phyloP scores from a whole-genome alignment of 2,888 invertebrate genomes.

The Mongoloraphidia duomilia region DNA sequence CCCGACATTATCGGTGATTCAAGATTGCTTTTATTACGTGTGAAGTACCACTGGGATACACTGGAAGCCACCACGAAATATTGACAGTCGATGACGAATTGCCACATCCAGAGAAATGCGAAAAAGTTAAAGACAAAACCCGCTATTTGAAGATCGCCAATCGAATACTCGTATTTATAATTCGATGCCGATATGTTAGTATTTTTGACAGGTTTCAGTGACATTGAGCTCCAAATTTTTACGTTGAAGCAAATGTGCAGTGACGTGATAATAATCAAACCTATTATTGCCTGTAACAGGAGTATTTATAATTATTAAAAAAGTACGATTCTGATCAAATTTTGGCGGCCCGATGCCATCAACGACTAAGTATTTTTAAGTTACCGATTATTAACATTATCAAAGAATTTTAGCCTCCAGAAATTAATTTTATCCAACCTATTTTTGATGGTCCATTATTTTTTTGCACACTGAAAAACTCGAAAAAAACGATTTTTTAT shows the following conservation, averaged over 20 bases:
- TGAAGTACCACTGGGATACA: constrained; percentile 49
- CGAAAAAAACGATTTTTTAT: no score
- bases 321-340: no score
- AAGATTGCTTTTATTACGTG: constrained; percentile 28
- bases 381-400: no score
- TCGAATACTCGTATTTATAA: constrained; percentile 13
- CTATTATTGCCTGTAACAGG: no score
- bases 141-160: constrained; percentile 16
- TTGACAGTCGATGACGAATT: constrained; percentile 47
- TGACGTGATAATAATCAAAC: constrained; percentile 25
- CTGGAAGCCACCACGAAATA: constrained; percentile 46
- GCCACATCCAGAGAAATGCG: constrained; percentile 41
- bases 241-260: constrained; percentile 13
- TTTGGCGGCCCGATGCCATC: no score
- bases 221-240: constrained; percentile 7
- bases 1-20: constrained; percentile 18
- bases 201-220: constrained; percentile 14
- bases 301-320: no score
- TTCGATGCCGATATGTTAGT: constrained; percentile 2
- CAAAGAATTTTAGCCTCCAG: no score
- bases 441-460: no score
- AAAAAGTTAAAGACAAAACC: constrained; percentile 28
- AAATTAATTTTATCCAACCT: no score
- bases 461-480: no score
- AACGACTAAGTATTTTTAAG: no score